Percentiles rank a stretch among this genome's conserved stretches.
These are phyloP conservation scores for Hyperoplus immaculatus DNA, from an alignment of 2,797 vertebrate genomes.

Conservation along the genomic window DNA sequence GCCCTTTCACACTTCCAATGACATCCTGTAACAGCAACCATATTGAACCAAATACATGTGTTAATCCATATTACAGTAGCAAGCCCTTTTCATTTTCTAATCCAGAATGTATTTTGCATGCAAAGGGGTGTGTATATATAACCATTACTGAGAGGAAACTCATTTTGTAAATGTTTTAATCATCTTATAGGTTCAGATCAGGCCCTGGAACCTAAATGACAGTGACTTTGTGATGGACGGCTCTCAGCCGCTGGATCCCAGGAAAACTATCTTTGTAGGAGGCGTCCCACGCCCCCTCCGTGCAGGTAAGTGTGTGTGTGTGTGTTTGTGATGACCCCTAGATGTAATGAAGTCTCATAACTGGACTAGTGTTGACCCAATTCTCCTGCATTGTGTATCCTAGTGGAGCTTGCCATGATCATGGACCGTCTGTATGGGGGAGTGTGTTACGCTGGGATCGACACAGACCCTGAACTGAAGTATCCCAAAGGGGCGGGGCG, in stretches of 20 bases:
- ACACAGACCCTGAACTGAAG: constrained; percentile 98
- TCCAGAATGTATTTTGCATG: constrained; percentile 20
- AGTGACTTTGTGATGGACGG: constrained; percentile 99
- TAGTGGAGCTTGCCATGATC: constrained; percentile 99
- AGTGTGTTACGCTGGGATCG: constrained; percentile 99
- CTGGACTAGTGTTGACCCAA: background rate
- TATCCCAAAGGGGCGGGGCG: constrained; percentile 99
- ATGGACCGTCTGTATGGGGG: constrained; percentile 99
- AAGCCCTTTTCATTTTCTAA: constrained; percentile 30
- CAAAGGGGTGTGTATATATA: background rate
- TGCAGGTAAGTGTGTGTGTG: constrained; percentile 87
- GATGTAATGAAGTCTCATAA: background rate
- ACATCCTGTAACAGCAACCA: background rate
- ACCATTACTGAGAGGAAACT: background rate
- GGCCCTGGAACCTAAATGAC: constrained; percentile 99
- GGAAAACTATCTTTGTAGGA: constrained; percentile 99
- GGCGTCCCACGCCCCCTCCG: constrained; percentile 98
- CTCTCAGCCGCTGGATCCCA: constrained; percentile 97
- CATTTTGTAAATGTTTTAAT: background rate
- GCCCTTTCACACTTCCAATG: background rate
- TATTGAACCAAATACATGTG: constrained; percentile 15
- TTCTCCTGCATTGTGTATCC: constrained; percentile 11
- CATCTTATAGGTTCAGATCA: constrained; percentile 92
- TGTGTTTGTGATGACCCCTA: background rate
- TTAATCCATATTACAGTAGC: constrained; percentile 21